Conservation (phyloP, 2,113 vertebrate species). For the Struthidea cinerea region DNA sequence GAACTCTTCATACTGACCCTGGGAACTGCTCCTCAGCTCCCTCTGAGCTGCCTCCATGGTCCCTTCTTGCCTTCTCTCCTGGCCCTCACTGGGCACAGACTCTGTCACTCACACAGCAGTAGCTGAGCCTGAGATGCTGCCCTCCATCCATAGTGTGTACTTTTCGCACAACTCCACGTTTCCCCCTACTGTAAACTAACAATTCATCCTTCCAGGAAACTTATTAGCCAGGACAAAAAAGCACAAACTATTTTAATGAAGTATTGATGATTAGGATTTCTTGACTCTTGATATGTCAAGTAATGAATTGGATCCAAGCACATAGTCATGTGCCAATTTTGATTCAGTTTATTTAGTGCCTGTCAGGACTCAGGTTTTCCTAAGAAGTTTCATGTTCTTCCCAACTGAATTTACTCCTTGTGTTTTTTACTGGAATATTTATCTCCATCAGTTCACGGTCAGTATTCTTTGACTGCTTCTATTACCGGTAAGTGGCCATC, state of each 20-base stretch:
- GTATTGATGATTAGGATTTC: neutral
- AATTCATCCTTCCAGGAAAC: neutral
- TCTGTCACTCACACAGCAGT: neutral
- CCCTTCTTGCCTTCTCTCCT: neutral
- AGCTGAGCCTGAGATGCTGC: neutral
- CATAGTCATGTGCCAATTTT: neutral
- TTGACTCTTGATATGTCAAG: neutral
- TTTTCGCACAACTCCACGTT: neutral
- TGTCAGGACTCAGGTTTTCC: neutral
- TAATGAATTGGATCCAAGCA: neutral
- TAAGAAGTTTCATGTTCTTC: neutral
- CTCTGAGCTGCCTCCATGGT: neutral
- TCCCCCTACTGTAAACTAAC: neutral
- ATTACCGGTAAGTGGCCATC: neutral
- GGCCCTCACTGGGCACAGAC: neutral
- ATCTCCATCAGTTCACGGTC: neutral
- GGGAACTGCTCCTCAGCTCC: neutral
- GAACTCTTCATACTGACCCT: neutral
- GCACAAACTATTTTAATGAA: neutral
- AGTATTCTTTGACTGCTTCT: neutral
- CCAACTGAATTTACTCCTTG: neutral
- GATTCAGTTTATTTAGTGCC: neutral
- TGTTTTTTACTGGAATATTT: neutral
- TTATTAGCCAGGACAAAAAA: neutral
- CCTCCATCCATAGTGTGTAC: fast-evolving